These are phyloP conservation scores for Helleia helle DNA, from an alignment of 2,888 invertebrate genomes.

Conservation along the genomic window DNA sequence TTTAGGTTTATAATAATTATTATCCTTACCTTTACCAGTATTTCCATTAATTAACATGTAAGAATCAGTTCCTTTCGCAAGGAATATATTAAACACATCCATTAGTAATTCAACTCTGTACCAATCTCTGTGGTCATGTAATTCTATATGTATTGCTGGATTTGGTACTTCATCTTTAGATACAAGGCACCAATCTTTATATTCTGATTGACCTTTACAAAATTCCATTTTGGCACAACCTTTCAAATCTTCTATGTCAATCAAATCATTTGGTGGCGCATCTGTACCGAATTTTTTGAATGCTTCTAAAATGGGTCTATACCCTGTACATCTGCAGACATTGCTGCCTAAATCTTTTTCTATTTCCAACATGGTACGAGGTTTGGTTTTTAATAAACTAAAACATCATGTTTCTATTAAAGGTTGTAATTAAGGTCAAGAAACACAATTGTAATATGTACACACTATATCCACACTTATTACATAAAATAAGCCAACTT, in stretches of 20 bases:
- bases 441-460: too few species aligned
- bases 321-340: slow-evolving; percentile 85
- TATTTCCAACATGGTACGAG: slow-evolving; percentile 75
- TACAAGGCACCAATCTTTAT: slow-evolving; percentile 34
- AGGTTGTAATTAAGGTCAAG: neutral
- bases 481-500: too few species aligned
- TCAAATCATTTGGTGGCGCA: slow-evolving; percentile 47
- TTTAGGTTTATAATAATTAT: too few species aligned
- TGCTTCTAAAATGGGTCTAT: slow-evolving; percentile 82
- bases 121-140: slow-evolving; percentile 58
- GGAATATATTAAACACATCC: slow-evolving; percentile 68
- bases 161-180: slow-evolving; percentile 61
- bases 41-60: slow-evolving; percentile 79
- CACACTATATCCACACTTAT: too few species aligned
- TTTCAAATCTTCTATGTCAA: slow-evolving; percentile 58
- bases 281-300: slow-evolving; percentile 81
- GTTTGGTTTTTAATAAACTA: slow-evolving; percentile 36
- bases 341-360: slow-evolving; percentile 83
- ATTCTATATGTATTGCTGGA: slow-evolving; percentile 39
- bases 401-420: neutral
- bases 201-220: slow-evolving; percentile 17
- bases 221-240: slow-evolving; percentile 26
- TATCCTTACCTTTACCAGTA: slow-evolving; percentile 23
- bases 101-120: slow-evolving; percentile 61
- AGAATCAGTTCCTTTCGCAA: slow-evolving; percentile 50